Evolutionary conservation across 2,797 vertebrate species (phyloP), one percentile per base, ranked within the genome.

Genomic region (Falco peregrinus): DNA sequence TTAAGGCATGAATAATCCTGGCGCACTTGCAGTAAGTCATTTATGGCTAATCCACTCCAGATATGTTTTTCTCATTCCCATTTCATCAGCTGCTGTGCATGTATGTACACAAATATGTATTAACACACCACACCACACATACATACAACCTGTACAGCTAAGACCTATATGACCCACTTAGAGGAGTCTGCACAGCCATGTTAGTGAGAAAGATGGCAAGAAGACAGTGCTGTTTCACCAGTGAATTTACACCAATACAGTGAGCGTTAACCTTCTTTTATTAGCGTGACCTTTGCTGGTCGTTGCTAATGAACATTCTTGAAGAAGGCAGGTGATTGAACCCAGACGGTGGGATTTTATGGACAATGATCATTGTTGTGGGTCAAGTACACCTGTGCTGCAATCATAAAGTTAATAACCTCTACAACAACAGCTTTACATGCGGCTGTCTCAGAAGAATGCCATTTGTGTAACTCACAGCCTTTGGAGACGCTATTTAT

Each of bases 381-480:
- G 98, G 98, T 98, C 98, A 98, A 98, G 98, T 98, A 98, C 97
- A 98, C 97, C 97, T 97, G 98, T 96, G 97, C 93, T 93, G 96
- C 97, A 98, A 98, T 98, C 98, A 98, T 97, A 93, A 97, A 98
- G 98, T 98, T 98, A 98, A 99, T 98, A 98, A 98, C 94, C 95
- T 95, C 93, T 96, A 97, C 59, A 85, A 93, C 92, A 97, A 97
- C 97, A 98, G 96, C 95, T 96, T 98, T 98, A 98, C 97, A 97
- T 97, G 97, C 65, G 94, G 95, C 95, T 95, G 94, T 95, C 97
- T 97, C 97, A 87, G 96, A 98, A 97, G 95, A 97, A 98, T 96
- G 97, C 84, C 91, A 85, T 89, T 97, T 95, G 94, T 96, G 78
- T 61, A 93, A 96, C 97, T 98, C 96, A 97, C 73, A 94, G 97